Base-by-base conservation (phyloP, 2,888 invertebrate genomes). In the Acanthococcus lagerstroemiae region DNA sequence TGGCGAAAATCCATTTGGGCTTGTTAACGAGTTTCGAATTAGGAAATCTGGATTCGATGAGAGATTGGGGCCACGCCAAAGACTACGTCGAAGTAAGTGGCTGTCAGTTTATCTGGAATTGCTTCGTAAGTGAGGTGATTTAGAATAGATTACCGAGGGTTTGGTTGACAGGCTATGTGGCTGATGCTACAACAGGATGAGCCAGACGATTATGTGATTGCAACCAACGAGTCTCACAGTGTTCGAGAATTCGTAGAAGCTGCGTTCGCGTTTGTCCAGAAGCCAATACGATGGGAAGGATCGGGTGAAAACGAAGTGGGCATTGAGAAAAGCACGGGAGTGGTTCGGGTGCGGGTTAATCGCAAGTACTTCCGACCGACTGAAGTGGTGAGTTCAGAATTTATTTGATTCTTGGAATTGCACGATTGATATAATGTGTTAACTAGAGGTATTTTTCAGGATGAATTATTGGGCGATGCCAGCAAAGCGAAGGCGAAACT, bases 61-160 rank as follows among this genome's bases (percentile, higher is more conserved):
- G 99, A 73, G 99, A 99, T 77, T 99, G 99, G 99, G 99, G 99
- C 5, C 94, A 94, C 77, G 94, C 94, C 1, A 89, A 85, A 77
- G 96, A 96, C 78, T 96, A 95, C 76, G 90, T 96, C 6, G 90
- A 95, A 82, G 90, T 90, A 74, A 74, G 74, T 69, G n/a, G n/a
- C n/a, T n/a, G n/a, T n/a, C n/a, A n/a, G n/a, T 21, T 7, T 17
- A 52, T 4, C 24, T 44, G 22, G 4, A 26, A 50, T 26, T 15
- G 7, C 7, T 27, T 55, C 12, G 15, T 25, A 7, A 27, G 17
- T 25, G 6, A 3, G 17, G 17, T 55, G n/a, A 22, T 55, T 30
- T 55, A 12, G 15, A 25, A n/a, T n/a, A n/a, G n/a, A n/a, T 21
- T 52, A 22, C 15, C 22, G 26, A 2, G 27, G 15, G 9, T 52